phyloP scores from a whole-genome alignment of 2,797 vertebrate species.

The Nannoperca obscura region DNA sequence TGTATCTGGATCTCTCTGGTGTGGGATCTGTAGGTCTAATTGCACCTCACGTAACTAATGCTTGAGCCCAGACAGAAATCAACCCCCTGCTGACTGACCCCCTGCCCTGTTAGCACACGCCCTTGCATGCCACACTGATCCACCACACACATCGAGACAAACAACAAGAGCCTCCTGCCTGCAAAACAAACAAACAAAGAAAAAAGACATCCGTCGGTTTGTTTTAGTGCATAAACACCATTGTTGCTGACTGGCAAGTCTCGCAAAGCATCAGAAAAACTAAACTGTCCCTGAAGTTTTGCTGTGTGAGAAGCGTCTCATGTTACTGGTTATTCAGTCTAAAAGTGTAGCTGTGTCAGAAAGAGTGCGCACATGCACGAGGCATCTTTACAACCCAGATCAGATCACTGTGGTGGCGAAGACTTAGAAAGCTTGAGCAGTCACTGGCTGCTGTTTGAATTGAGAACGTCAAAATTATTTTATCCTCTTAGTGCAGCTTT shows the following conservation, averaged over 20 bases:
- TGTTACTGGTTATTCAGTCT: constrained; percentile 7
- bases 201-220: neutral
- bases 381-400: neutral
- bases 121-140: constrained; percentile 18
- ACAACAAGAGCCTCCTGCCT: constrained; percentile 19
- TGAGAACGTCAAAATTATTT: constrained; percentile 28
- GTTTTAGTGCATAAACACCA: constrained; percentile 1
- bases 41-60: constrained; percentile 13
- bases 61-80: constrained; percentile 67
- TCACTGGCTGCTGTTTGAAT: constrained; percentile 10
- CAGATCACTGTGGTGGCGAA: neutral
- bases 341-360: constrained; percentile 23
- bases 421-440: neutral
- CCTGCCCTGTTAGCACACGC: constrained; percentile 13
- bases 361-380: neutral
- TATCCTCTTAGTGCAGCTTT: constrained; percentile 11
- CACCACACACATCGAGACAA: constrained; percentile 26
- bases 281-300: neutral
- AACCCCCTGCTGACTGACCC: constrained; percentile 50
- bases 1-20: constrained; percentile 31
- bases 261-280: neutral
- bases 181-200: constrained; percentile 1
- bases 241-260: constrained; percentile 8
- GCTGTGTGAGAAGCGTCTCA: neutral
- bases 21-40: constrained; percentile 28